phyloP scores from a whole-genome alignment of 2,797 vertebrate genomes.

The Silurus lanzhouensis region DNA sequence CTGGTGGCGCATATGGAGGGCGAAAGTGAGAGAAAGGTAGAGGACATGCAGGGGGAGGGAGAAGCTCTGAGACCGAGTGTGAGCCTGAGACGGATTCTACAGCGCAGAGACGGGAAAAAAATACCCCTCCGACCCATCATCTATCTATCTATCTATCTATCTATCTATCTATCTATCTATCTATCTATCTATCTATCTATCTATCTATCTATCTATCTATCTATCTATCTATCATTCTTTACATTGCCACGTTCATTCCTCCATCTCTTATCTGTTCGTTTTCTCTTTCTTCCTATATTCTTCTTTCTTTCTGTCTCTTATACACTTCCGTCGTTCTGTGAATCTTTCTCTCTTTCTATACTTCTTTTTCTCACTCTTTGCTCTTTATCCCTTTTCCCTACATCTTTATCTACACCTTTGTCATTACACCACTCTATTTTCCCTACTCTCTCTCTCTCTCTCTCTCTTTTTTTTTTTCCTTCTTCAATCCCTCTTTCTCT shows the following conservation, averaged over 20 bases:
- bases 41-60: conserved; percentile 60
- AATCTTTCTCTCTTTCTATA: neutral
- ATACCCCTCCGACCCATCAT: conserved; percentile 11
- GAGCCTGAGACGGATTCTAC: conserved; percentile 29
- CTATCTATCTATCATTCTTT: neutral
- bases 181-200: neutral
- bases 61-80: conserved; percentile 52
- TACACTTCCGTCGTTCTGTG: neutral
- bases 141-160: neutral
- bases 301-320: neutral
- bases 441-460: neutral
- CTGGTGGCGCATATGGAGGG: conserved; percentile 57
- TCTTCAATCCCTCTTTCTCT: neutral
- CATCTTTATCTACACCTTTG: neutral
- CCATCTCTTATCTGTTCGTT: conserved; percentile 13
- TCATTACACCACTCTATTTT: neutral
- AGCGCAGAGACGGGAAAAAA: neutral
- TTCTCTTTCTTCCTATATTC: neutral
- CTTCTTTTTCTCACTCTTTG: no score
- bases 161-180: neutral
- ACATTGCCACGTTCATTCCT: neutral
- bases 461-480: neutral
- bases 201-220: neutral
- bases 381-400: neutral
- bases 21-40: conserved; percentile 51